Conservation (phyloP, 2,888 invertebrate genomes). For the Sphecodes monilicornis region DNA sequence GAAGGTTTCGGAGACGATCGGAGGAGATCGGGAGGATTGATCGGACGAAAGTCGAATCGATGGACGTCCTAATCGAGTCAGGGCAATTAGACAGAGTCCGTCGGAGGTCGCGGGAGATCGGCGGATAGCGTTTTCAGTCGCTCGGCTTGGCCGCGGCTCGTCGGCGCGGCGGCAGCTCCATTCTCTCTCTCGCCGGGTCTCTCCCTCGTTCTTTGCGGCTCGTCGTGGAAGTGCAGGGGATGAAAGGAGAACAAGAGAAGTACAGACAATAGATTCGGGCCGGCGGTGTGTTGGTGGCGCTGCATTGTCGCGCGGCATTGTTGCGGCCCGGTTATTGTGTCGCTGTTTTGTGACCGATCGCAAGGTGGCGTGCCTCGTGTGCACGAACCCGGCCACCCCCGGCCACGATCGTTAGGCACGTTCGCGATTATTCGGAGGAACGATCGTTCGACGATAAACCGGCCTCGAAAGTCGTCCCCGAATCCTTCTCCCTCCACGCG, state of each 20-base stretch:
- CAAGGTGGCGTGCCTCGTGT: conserved; percentile 77
- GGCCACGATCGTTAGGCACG: conserved; percentile 77
- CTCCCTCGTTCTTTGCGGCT: conserved; percentile 67
- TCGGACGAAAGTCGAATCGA: conserved; percentile 12
- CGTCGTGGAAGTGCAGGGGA: conserved; percentile 76
- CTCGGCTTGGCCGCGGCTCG: conserved; percentile 12
- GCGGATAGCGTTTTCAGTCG: conserved; percentile 48
- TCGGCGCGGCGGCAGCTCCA: conserved; percentile 22
- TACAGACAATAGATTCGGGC: conserved; percentile 81
- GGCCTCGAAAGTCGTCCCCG: conserved; percentile 63
- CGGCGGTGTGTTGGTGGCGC: conserved; percentile 77
- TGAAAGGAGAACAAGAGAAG: conserved; percentile 81
- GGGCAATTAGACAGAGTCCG: conserved; percentile 69
- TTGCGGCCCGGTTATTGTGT: conserved; percentile 81
- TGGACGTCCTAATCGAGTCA: conserved; percentile 62
- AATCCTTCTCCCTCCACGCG: not conserved
- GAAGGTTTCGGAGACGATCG: not conserved
- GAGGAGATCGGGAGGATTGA: not conserved
- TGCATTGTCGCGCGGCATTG: conserved; percentile 79
- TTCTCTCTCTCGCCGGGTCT: conserved; percentile 54
- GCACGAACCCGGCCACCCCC: conserved; percentile 69
- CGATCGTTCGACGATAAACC: conserved; percentile 73
- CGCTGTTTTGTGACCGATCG: conserved; percentile 82
- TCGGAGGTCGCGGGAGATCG: conserved; percentile 65
- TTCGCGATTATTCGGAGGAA: conserved; percentile 76